Base-by-base conservation (phyloP, 1,140 invertebrate species). In the Streblospio benedicti region DNA sequence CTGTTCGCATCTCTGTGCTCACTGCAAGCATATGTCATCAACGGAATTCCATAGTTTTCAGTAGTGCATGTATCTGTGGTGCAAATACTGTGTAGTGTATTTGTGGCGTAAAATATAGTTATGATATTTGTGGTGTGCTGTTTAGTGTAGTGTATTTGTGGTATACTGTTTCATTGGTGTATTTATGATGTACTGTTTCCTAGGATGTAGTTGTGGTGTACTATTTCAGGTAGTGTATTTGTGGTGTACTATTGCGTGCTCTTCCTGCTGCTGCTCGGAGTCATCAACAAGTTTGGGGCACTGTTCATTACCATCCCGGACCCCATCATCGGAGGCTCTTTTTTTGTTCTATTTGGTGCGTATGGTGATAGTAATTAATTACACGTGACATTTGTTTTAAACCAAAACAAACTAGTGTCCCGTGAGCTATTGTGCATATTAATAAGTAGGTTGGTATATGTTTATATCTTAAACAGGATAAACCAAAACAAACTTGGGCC, bases 241-340 rank as follows among this genome's bases (percentile, higher is more conserved):
- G 55, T 57, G 28, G 31, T 57, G 2, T 43, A 57, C 25, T 18
- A 44, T 16, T 57, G 38, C 23, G 55, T 43, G 2, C 16, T 57
- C n/a, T 44, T 57, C 20, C 43, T 57, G 55, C 27, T 57, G 3
- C 16, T 44, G 16, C 47, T 43, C 1, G 55, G 55, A 16, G 16
- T 57, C 5, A 44, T 57, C 25, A 45, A 27, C 18, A 57, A 57
- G 35, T 43, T 57, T 9, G 87, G 89, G 12, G 89, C 89, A 0
- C 77, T 90, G 2, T 91, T 93, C 70, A 87, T 91, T 47, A 87
- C 90, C 53, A 91, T 93, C 55, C 90, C 91, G 2, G 86, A 89
- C 69, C 89, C 89, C 0, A 85, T 93, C 18, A 83, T 93, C 1
- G 91, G 90, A 0, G 91, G 90, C 1, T 83, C 89, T 54, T 90